Evolutionary conservation across 2,113 vertebrate genomes (phyloP).

Genomic region (Malurus alboscapulatus): DNA sequence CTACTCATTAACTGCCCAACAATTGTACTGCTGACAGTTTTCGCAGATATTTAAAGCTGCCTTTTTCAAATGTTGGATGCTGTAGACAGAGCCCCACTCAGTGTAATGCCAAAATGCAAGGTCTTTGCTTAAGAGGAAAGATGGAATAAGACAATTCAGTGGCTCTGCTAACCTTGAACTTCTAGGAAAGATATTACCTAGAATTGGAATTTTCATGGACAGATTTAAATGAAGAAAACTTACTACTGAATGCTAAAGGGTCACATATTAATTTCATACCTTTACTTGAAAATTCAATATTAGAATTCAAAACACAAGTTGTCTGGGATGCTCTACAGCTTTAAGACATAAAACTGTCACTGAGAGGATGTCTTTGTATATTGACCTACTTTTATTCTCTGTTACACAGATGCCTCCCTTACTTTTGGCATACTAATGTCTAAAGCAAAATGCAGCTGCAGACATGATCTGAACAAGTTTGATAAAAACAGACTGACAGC

Average conservation of each 20-base stretch:
- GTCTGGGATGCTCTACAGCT: not conserved
- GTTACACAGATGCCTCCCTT: slow-evolving; percentile 46
- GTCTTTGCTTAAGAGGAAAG: not conserved
- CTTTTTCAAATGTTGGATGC: not conserved
- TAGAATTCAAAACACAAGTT: slow-evolving; percentile 28
- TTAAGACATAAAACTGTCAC: slow-evolving; percentile 57
- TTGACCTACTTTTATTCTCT: slow-evolving; percentile 40
- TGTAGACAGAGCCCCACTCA: not conserved
- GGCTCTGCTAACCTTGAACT: not conserved
- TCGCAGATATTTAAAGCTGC: not conserved
- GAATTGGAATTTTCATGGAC: not conserved
- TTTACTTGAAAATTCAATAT: slow-evolving; percentile 18
- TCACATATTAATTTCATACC: not conserved
- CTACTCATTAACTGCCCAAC: not conserved
- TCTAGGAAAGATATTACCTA: not conserved
- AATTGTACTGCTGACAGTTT: not conserved
- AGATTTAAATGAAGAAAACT: not conserved
- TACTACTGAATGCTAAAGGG: not conserved
- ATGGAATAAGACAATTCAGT: not conserved
- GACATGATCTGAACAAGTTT: slow-evolving; percentile 9
- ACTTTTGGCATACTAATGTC: slow-evolving; percentile 43
- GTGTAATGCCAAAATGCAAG: not conserved
- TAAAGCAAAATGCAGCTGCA: slow-evolving; percentile 32
- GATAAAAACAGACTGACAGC: slow-evolving; percentile 17
- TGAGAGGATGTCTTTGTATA: slow-evolving; percentile 33